Base-by-base conservation (phyloP, 2,888 invertebrate genomes). In the Oxytorus armatus region DNA sequence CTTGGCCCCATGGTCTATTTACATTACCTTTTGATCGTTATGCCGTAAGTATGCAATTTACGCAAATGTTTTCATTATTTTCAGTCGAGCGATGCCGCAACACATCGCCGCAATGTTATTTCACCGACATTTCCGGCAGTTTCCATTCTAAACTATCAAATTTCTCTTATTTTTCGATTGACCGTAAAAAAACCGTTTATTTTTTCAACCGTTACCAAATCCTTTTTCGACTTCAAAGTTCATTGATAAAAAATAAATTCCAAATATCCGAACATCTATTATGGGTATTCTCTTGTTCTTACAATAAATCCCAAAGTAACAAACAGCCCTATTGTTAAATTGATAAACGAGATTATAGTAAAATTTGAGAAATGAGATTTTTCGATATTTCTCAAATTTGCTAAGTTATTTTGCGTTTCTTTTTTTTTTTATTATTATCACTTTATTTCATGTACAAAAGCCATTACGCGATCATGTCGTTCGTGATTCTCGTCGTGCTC, bases 1-100 rank as follows among this genome's bases (percentile, higher is more conserved):
- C 23, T 39, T n/a, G n/a, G n/a, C n/a, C 23, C 53, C 39, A 39
- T 23, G 11, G 53, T 53, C 39, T 66, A 68, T 49, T 36, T 23
- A 36, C 14, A 53, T 53, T 68, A 53, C 21, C 53, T 53, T 3
- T 16, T 10, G 68, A 39, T 53, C 69, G 39, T 74, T 44, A 39
- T 23, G 29, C 8, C 57, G 36, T 49, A n/a, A n/a, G 65, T 33
- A 49, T 76, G 79, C 68, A 76, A 77, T 73, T 66, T 73, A 76
- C 65, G 75, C 44, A 82, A 83, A 84, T 78, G 83, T 85, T 85
- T 83, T 75, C 75, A 74, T 77, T 63, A 36, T 8, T 81, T 79
- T 69, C 77, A 73, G 66, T 80, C 53, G 74, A 70, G 66, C 79
- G 70, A 79, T 65, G 55, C 80, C 47, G 47, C 55, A 63, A 70